Evolutionary conservation across 1,140 invertebrate species (phyloP), one percentile per base, ranked within the genome.

Genomic region (Mamestra configurata): DNA sequence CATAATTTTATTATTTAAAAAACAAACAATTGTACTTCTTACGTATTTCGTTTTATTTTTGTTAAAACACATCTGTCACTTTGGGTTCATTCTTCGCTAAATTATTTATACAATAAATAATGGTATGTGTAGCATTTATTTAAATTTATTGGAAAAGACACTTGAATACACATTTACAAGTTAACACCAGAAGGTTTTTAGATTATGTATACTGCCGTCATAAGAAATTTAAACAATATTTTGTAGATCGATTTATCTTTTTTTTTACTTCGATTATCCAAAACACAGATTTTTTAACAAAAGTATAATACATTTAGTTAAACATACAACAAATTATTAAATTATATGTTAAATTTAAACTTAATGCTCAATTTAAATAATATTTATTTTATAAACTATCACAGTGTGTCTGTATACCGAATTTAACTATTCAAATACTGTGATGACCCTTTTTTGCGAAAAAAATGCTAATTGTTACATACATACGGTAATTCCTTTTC

Each of bases 341-440:
- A 81, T 79, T 82, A 81, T 80, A 82, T 64, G 46, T 81, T 77
- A 77, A 73, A 82, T 57, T 82, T 75, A 79, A 75, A 82, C 40
- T 70, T 70, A 70, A 46, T 49, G 27, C 31, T 27, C 40, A 49
- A 64, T 27, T 70, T 70, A 68, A 46, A 46, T 70, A n/a, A 70
- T 13, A 70, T 27, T 70, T 70, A 70, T 76, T 76, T 73, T 76
- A 76, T 27, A 77, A 61, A 80, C 84, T 88, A 88, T 88, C 87
- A 88, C 87, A 88, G 87, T 84, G 81, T 43, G 53, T 82, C 81
- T 84, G 83, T 84, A 79, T 84, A 81, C 81, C 24, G 59, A 80
- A 79, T 71, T 64, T 61, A 49, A 59, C 43, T 70, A 68, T 27
- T 68, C 1, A 49, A 51, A 70, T 70, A 51, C 10, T 37, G 49